Percentiles rank a stretch among this genome's conserved stretches.
These are phyloP conservation scores for Zalophus californianus DNA, from an alignment of 2,797 vertebrate species.

Conservation along the genomic window DNA sequence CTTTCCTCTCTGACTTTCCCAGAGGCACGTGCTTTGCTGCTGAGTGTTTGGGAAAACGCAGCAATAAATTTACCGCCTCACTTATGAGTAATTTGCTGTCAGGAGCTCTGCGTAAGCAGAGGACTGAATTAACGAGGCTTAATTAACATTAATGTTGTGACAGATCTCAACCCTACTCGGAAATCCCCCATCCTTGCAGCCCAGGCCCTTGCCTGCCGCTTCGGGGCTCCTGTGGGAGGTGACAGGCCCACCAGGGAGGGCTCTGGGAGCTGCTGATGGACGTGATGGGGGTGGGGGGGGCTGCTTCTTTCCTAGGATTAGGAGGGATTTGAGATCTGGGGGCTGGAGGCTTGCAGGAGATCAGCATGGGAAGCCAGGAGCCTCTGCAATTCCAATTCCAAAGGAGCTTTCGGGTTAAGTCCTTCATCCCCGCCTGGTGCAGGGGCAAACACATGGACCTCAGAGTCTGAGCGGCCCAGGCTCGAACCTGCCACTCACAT, in stretches of 20 bases:
- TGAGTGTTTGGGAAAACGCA: constrained; percentile 54
- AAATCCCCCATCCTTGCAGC: constrained; percentile 18
- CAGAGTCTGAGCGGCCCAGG: background rate
- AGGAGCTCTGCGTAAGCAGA: constrained; percentile 76
- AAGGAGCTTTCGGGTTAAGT: background rate
- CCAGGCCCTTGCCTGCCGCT: constrained; percentile 12
- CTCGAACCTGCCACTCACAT: background rate
- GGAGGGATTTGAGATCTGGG: constrained; percentile 33
- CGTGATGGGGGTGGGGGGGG: rapidly evolving
- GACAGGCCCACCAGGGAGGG: background rate
- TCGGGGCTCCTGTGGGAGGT: background rate
- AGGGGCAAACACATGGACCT: background rate
- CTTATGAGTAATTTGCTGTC: constrained; percentile 79
- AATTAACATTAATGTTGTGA: constrained; percentile 82
- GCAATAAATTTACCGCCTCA: constrained; percentile 56
- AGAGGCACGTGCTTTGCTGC: background rate
- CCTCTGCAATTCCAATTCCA: background rate
- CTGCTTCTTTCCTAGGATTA: background rate
- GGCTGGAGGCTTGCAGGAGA: background rate
- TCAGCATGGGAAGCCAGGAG: background rate
- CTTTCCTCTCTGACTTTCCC: background rate
- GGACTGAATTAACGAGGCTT: constrained; percentile 79
- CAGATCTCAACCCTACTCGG: constrained; percentile 8
- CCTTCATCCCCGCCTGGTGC: background rate
- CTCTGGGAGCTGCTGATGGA: background rate